Evolutionary conservation across 1,140 invertebrate species (phyloP), one percentile per base, ranked within the genome.

Genomic region (Anoplolepis gracilipes): DNA sequence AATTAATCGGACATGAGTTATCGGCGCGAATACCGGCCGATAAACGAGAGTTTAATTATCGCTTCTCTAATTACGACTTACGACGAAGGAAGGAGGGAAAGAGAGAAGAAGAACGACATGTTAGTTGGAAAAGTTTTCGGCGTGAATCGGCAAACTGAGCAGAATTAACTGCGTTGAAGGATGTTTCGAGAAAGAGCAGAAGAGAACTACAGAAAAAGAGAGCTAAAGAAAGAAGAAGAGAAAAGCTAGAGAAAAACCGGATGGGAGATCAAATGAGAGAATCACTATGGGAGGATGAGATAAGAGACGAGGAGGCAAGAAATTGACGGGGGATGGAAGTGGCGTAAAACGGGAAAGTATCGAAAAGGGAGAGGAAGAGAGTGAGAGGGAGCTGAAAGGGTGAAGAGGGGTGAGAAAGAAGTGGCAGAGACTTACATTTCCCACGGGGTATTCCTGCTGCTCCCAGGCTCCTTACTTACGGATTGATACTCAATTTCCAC

Each of bases 401-500:
- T 85, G 81, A 88, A 76, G 76, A 84, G 84, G 70, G 78, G 55
- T 33, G 67, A 22, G 22, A 70, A 87, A 88, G 90, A 90, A 85
- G 57, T 57, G 64, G 33, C 62, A 64, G 59, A 61, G 84, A 64
- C 86, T 90, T 91, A 92, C 92, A 93, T 93, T 93, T 93, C 92
- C 92, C 92, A 92, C 76, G 91, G 91, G 92, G 85, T 92, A 92
- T 89, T 64, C 82, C 55, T 77, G 84, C 78, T 79, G 53, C 85
- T 90, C 69, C 30, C 88, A 89, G 89, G 85, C 89, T 92, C 88
- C 87, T 92, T 90, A 92, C 92, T 92, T 91, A 92, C 92, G 91
- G 91, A 92, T 92, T 93, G 92, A 93, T 93, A 92, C 92, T 92
- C 92, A 93, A 93, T 93, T 93, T 91, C 92, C 88, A 90, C 86